Conservation (phyloP, 2,888 invertebrate species). For the Lithophane semibrunnea region DNA sequence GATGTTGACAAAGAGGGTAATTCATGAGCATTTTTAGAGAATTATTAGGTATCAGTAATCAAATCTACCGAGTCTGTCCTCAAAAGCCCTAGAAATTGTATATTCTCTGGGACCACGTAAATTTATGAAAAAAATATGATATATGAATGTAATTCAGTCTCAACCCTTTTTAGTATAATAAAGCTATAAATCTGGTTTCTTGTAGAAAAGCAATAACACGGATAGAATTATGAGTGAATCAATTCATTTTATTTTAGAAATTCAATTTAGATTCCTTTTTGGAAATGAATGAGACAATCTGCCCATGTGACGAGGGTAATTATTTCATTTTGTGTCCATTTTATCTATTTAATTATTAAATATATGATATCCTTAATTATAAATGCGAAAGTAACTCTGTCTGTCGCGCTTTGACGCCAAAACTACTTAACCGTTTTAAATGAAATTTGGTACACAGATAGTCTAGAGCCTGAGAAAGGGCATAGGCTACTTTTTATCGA, state of each 20-base stretch:
- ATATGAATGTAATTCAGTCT: slow-evolving; percentile 22
- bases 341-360: not conserved
- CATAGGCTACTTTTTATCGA: too few species aligned
- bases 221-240: not conserved
- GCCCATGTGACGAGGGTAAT: not conserved
- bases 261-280: not conserved
- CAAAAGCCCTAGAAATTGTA: not conserved
- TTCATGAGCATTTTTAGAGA: not conserved
- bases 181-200: slow-evolving; percentile 19
- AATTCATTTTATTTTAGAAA: slow-evolving; percentile 12
- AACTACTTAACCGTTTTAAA: too few species aligned
- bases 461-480: too few species aligned
- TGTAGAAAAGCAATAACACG: not conserved
- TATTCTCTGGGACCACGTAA: slow-evolving; percentile 11
- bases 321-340: not conserved
- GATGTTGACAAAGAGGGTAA: not conserved
- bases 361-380: not conserved
- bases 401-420: too few species aligned
- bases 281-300: not conserved
- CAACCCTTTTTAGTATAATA: slow-evolving; percentile 28
- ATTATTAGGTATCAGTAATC: not conserved
- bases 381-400: too few species aligned
- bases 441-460: too few species aligned
- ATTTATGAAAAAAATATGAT: slow-evolving; percentile 32
- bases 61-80: not conserved